phyloP scores from a whole-genome alignment of 2,888 invertebrate genomes.

The Caenorhabditis panamensis region DNA sequence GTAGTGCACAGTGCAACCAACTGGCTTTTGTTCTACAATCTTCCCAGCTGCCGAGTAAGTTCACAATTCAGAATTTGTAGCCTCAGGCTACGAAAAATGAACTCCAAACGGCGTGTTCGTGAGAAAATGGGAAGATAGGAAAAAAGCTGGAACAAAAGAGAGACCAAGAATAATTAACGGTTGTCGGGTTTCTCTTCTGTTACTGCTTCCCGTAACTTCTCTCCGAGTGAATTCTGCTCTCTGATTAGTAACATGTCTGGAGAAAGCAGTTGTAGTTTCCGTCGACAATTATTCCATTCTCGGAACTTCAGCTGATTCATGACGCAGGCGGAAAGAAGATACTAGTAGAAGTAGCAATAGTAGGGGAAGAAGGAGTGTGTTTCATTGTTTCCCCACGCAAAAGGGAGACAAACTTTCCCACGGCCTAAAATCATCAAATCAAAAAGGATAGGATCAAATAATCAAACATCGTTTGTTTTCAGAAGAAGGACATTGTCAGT shows the following conservation, averaged over 20 bases:
- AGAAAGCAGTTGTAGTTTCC: slow-evolving; percentile 23
- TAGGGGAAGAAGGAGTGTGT: not conserved
- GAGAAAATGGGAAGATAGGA: not conserved
- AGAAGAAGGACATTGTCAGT: slow-evolving; percentile 56
- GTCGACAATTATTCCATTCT: slow-evolving; percentile 33
- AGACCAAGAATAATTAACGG: slow-evolving; percentile 7
- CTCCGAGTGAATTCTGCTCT: slow-evolving; percentile 13
- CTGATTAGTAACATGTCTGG: slow-evolving; percentile 34
- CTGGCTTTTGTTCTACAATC: slow-evolving; percentile 80
- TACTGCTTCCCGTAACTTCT: not conserved
- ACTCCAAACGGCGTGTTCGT: slow-evolving; percentile 14
- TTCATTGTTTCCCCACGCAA: not conserved
- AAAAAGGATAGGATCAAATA: not conserved
- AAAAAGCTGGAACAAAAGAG: not conserved
- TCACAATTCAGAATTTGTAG: not conserved
- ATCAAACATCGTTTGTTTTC: slow-evolving; percentile 27
- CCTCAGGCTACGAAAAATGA: slow-evolving; percentile 6
- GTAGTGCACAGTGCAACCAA: slow-evolving; percentile 80
- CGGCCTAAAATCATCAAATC: too few relatives aligned
- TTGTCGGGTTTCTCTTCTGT: slow-evolving; percentile 27
- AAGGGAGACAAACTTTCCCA: not conserved
- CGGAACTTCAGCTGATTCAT: slow-evolving; percentile 34
- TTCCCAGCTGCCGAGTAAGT: slow-evolving; percentile 67
- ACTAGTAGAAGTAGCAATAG: not conserved
- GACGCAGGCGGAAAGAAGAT: slow-evolving; percentile 2